These are phyloP conservation scores for Macaria liturata DNA, from an alignment of 2,888 invertebrate genomes.

Conservation along the genomic window DNA sequence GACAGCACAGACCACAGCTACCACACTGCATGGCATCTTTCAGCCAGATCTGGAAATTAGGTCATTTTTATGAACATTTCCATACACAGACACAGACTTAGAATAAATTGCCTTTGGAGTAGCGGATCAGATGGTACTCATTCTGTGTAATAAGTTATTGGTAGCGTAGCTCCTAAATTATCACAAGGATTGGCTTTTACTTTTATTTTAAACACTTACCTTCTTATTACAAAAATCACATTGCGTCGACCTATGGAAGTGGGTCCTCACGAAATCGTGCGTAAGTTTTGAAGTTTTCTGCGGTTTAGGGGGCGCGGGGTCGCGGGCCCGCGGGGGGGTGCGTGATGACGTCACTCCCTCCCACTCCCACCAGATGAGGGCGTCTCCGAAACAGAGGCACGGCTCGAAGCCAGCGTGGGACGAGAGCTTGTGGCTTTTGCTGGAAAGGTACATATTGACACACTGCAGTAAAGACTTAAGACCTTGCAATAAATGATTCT, in stretches of 20 bases:
- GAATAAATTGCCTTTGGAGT: too few relatives aligned
- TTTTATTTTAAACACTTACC: too few relatives aligned
- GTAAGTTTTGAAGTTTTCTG: constrained; percentile 60
- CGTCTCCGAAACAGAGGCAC: constrained; percentile 95
- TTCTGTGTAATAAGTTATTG: too few relatives aligned
- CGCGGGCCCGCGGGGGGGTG: constrained; percentile 58
- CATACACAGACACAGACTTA: too few relatives aligned
- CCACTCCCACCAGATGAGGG: constrained; percentile 93
- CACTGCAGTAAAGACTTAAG: too few relatives aligned
- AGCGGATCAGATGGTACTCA: too few relatives aligned
- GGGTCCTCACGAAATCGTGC: constrained; percentile 93
- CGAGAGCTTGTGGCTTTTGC: constrained; percentile 86
- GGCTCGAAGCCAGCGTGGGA: constrained; percentile 95
- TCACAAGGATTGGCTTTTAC: too few relatives aligned
- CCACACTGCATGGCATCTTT: constrained; percentile 97
- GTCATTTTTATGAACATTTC: too few relatives aligned
- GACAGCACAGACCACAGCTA: constrained; percentile 95
- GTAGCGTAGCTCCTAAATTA: too few relatives aligned
- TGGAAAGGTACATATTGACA: constrained; percentile 48
- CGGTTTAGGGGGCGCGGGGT: constrained; percentile 51
- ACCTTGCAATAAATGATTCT: too few relatives aligned
- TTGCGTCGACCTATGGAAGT: constrained; percentile 94
- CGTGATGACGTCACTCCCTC: constrained; percentile 67
- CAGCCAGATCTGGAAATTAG: constrained; percentile 92
- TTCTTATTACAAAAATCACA: constrained; percentile 97